These are phyloP conservation scores for Cheilosia soror DNA, from an alignment of 2,888 invertebrate genomes.

Conservation along the genomic window DNA sequence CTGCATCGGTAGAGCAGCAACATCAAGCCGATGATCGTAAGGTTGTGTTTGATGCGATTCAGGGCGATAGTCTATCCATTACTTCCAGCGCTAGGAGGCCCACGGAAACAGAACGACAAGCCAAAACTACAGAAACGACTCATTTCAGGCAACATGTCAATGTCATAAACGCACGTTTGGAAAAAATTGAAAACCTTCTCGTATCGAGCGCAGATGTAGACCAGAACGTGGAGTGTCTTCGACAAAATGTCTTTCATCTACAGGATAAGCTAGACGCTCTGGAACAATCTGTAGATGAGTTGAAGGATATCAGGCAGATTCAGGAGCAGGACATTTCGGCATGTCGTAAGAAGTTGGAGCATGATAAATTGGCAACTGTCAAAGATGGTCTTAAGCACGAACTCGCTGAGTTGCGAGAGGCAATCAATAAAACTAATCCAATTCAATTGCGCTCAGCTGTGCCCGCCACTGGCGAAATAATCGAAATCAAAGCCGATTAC, in stretches of 20 bases:
- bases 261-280: constrained; percentile 10
- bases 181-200: constrained; percentile 48
- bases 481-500: not conserved
- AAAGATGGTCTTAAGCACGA: constrained; percentile 17
- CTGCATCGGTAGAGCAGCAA: not conserved
- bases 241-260: not conserved
- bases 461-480: not conserved
- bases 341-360: constrained; percentile 39
- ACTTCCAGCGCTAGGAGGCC: not conserved
- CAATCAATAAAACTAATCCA: not conserved
- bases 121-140: not conserved
- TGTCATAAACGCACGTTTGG: constrained; percentile 29
- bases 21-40: constrained; percentile 32
- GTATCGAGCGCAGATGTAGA: constrained; percentile 18
- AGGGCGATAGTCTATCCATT: not conserved
- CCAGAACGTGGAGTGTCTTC: constrained; percentile 35
- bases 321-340: constrained; percentile 36
- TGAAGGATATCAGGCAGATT: not conserved
- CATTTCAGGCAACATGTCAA: constrained; percentile 43
- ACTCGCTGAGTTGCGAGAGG: constrained; percentile 8
- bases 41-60: constrained; percentile 17
- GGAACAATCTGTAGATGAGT: not conserved
- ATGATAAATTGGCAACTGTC: not conserved
- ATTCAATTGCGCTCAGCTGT: not conserved
- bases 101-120: not conserved